Evolutionary conservation across 1,140 invertebrate genomes (phyloP), one percentile per base, ranked within the genome.

Genomic region (Brachionus koreanus): DNA sequence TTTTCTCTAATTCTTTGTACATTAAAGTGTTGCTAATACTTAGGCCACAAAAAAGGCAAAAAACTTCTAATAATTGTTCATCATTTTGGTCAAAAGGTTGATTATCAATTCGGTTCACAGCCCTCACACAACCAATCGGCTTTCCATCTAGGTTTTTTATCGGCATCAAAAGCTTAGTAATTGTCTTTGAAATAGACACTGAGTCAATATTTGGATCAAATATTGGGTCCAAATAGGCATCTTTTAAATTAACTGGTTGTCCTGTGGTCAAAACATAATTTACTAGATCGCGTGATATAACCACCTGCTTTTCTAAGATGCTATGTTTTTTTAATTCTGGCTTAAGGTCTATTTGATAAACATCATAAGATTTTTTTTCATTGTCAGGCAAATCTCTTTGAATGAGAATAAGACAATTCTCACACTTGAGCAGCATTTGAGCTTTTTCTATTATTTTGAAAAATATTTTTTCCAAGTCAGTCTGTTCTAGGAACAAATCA

Each of bases 1-100:
- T 90, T 87, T 95, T 85, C 42, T 86, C 83, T 5, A 86, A 84
- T 43, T 85, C 86, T 87, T 97, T 95, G 87, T 97, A 98, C 93
- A 97, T 96, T 86, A 96, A 94, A 0, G 95, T 97, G 87, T 98
- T 98, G 87, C 97, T 94, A 77, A 98, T 97, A 1, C 95, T 95
- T 61, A 97, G 91, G 5, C 95, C 95, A 87, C 95, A 97, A 87
- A 98, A 98, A 83, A 98, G 97, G 33, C 95, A 95, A 88, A 98
- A 98, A 2, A 95, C 95, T 89, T 74, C 69, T 23, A 74, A 25
- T 2, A 46, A 46, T 57, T 83, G 49, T 10, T 75, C 52, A 42
- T 83, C 82, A 33, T 75, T 46, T 83, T 75, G 43, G 7, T 57
- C 63, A 76, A 83, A 83, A 4, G 49, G 69, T 25, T 46, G 39